phyloP scores from a whole-genome alignment of 1,140 invertebrate genomes.

The Bathynomus jamesi region DNA sequence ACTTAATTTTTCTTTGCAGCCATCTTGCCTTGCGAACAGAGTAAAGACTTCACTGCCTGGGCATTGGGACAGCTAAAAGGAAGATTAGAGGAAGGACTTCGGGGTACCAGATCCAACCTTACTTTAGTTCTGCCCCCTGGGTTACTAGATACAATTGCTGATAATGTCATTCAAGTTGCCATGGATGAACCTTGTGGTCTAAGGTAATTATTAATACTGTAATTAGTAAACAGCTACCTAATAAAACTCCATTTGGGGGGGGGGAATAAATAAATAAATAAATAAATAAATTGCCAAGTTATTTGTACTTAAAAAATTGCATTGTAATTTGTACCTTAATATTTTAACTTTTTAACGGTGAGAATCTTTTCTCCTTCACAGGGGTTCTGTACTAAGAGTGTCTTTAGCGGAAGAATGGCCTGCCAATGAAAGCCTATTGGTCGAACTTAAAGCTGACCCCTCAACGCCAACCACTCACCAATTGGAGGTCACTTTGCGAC shows the following conservation, averaged over 20 bases:
- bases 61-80: background rate
- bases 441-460: background rate
- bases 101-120: background rate
- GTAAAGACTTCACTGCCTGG: background rate
- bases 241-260: no score
- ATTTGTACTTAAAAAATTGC: no score
- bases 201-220: background rate
- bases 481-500: background rate
- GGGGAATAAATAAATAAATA: no score
- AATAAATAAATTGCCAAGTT: no score
- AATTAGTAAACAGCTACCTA: no score
- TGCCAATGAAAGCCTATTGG: background rate
- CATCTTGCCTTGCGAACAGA: background rate
- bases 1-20: background rate
- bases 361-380: no score
- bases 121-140: background rate
- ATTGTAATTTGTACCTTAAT: no score
- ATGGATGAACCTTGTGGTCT: background rate
- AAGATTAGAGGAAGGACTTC: background rate
- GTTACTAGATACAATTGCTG: background rate
- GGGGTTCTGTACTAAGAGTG: background rate
- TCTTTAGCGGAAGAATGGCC: background rate
- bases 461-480: background rate
- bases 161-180: background rate
- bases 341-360: no score